Evolutionary conservation across 2,113 vertebrate species (phyloP).

Genomic region (Bombycilla garrulus): DNA sequence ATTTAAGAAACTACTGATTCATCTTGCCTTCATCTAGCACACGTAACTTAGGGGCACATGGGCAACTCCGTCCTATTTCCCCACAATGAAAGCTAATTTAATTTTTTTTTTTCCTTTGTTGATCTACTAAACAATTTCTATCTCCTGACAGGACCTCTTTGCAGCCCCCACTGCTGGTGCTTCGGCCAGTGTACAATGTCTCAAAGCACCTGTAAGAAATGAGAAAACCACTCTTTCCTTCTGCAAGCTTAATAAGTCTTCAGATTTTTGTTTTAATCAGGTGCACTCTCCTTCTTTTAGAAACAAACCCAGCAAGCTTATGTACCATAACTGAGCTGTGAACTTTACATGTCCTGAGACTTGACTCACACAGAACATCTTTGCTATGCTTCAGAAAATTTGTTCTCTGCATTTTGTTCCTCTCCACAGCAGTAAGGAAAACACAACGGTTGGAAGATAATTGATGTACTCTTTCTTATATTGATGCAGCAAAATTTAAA

Average conservation of each 20-base stretch:
- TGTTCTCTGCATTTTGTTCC: neutral
- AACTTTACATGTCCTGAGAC: neutral
- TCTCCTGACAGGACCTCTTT: fast-evolving
- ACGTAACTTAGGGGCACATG: neutral
- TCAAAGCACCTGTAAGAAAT: neutral
- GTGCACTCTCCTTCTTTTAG: neutral
- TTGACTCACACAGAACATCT: fast-evolving
- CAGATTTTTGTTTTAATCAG: neutral
- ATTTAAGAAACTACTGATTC: neutral
- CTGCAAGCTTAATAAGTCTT: neutral
- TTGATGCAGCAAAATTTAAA: neutral
- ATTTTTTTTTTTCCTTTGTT: neutral
- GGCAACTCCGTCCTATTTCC: neutral
- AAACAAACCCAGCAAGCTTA: neutral
- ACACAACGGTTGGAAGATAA: neutral
- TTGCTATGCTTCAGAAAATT: neutral
- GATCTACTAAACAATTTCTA: neutral
- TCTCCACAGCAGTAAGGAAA: neutral
- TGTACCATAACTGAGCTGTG: fast-evolving
- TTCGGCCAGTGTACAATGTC: fast-evolving
- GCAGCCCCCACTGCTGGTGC: fast-evolving
- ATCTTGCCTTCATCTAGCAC: neutral
- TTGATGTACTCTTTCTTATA: neutral
- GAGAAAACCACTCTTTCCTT: neutral
- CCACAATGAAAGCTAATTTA: neutral